Base-by-base conservation (phyloP, 2,113 vertebrate species). In the Podarcis cretensis region DNA sequence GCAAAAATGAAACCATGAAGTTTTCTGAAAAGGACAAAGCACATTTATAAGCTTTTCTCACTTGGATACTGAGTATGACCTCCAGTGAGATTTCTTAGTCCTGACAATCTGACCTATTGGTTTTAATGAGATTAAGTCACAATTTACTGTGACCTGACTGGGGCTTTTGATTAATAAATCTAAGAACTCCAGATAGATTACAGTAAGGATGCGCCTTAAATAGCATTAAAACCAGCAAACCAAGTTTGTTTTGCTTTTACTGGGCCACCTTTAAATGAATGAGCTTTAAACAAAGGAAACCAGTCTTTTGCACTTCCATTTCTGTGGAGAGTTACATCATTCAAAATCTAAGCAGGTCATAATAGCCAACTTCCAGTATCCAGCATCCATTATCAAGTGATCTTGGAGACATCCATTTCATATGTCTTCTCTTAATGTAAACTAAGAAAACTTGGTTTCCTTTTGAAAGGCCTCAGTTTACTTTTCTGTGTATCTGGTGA, bases 401-500 rank as follows among this genome's bases (percentile, higher is more conserved):
- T 78, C 4, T 76, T 79, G 90, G 71, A 48, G 73, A 30, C 0
- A 0, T 78, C 93, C 90, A 84, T 92, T 81, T 86, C 90, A 94
- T 0, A 10, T 37, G 81, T 88, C 74, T 74, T 57, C 48, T 94
- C 71, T 83, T 83, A n/a, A 69, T 78, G 63, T 43, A 35, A 25
- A 35, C 77, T 85, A 85, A 18, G 40, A 85, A 94, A 79, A 86
- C 84, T 69, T 0, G 1, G 27, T 43, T 84, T 90, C 80, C 83
- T 91, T 94, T 89, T 92, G 89, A 92, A 93, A 93, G 83, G 84
- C 90, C 83, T 65, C 63, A 18, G 91, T 89, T 73, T 81, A 12
- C 75, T 94, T 87, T 90, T 79, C 89, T 93, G 92, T 94, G 87
- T 90, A 92, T 85, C 90, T 93, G 84, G 84, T 91, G 91, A 88